A percentile compares a stretch with the other conserved stretches of the same genome.
Evolutionary conservation across 2,113 vertebrate genomes (phyloP).

Genomic region (Melanerpes formicivorus): DNA sequence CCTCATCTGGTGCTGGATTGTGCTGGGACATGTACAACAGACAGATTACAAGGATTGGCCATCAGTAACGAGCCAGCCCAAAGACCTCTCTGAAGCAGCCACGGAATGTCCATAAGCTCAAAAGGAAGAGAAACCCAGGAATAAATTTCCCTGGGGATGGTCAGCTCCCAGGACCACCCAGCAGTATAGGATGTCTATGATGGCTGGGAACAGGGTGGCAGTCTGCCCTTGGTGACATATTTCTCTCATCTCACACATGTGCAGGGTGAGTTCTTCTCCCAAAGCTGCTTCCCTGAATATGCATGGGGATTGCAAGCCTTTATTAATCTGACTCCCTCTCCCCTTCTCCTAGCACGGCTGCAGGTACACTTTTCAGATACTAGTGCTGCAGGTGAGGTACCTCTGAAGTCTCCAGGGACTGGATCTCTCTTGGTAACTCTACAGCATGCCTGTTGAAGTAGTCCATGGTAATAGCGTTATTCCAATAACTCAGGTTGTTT

Average conservation of each 20-base stretch:
- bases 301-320: not conserved
- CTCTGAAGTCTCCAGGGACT: conserved; percentile 94
- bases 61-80: not conserved
- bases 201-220: not conserved
- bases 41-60: not conserved
- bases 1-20: not conserved
- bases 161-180: fast-evolving
- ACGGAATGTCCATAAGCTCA: not conserved
- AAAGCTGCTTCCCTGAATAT: not conserved
- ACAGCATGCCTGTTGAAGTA: conserved; percentile 97
- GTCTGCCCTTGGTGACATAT: not conserved
- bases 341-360: not conserved
- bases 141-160: not conserved
- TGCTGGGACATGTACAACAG: fast-evolving
- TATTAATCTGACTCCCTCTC: not conserved
- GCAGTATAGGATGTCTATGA: not conserved
- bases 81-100: not conserved
- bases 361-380: not conserved
- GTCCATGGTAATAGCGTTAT: conserved; percentile 99
- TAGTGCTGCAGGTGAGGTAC: conserved; percentile 67
- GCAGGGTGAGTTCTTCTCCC: not conserved
- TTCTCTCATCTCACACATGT: not conserved
- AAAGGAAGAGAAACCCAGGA: not conserved
- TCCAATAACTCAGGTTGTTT: conserved; percentile 99
- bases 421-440: conserved; percentile 94